A percentile compares a stretch with the other conserved stretches of the same genome.
These are phyloP conservation scores for Myocastor coypus DNA, from an alignment of 2,113 vertebrate genomes.

Conservation along the genomic window DNA sequence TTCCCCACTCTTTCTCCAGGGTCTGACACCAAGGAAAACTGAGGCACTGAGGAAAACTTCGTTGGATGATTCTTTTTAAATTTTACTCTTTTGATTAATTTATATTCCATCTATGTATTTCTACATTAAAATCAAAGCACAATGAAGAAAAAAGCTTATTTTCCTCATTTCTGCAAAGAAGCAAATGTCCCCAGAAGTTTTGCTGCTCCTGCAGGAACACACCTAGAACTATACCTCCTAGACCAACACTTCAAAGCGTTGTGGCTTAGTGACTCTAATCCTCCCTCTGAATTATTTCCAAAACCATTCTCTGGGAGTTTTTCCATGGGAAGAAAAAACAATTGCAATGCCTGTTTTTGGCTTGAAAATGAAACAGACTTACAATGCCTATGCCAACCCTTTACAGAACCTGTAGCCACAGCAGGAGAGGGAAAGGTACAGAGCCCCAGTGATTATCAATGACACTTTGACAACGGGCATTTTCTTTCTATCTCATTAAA, in stretches of 20 bases:
- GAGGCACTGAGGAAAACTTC: slow-evolving; percentile 1
- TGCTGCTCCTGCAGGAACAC: background rate
- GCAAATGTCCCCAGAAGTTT: background rate
- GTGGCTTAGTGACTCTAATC: background rate
- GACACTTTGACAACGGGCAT: background rate
- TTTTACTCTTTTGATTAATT: background rate
- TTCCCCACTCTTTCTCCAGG: background rate
- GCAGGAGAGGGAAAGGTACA: background rate
- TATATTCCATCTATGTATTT: background rate
- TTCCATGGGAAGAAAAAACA: background rate
- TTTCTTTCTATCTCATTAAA: background rate
- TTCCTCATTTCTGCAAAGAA: background rate
- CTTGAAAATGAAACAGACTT: background rate
- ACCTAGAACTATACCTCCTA: background rate
- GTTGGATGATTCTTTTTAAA: background rate
- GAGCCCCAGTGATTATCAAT: background rate
- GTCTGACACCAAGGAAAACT: background rate
- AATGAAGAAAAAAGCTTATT: background rate
- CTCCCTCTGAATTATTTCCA: background rate
- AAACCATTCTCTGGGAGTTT: background rate
- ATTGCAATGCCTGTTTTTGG: background rate
- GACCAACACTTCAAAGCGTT: background rate
- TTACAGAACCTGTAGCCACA: background rate
- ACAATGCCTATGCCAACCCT: background rate
- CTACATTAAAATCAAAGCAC: background rate